Base-by-base conservation (phyloP, 2,888 invertebrate genomes). In the Meteorus colon region DNA sequence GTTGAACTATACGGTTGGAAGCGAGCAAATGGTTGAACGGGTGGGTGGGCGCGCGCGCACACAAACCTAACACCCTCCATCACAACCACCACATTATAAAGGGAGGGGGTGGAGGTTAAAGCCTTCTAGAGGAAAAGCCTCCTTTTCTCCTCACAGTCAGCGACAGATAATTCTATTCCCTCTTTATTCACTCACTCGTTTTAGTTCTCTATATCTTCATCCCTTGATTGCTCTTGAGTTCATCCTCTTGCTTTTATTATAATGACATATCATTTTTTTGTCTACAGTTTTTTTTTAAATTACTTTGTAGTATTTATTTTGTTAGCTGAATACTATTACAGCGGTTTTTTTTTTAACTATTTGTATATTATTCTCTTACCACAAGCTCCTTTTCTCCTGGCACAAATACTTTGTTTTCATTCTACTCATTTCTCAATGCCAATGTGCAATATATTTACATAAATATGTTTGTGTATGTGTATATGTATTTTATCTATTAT, bases 11-110 rank as follows among this genome's bases (percentile, higher is more conserved):
- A 60, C 41, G 12, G 68, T 19, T 29, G 24, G 24, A 51, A 34
- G 48, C 34, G 65, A 70, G 74, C 31, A 70, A 41, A 69, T 63
- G 69, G 74, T 75, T 75, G 74, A 74, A 74, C 62, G 74, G 19
- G 8, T 37, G 65, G 37, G 41, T 41, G 16, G 66, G 69, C 74
- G 69, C 69, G 70, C 74, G 74, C 74, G 51, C 69, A 34, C 31
- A 34, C 71, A 34, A 55, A 74, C 31, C 66, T 71, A 65, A 73
- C 73, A 51, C 51, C 70, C 70, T 37, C 68, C 31, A 45, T 31
- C 69, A 73, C 59, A 62, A 34, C 27, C 8, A 63, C 41, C 34
- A 70, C 55, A 19, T 19, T 55, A 55, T 19, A n/a, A 27, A 5
- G 10, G 37, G 16, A 31, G 31, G 4, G 41, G 34, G 37, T 37